A percentile compares a stretch with the other conserved stretches of the same genome.
phyloP scores from a whole-genome alignment of 2,113 vertebrate genomes.

The Crotalus viridis region DNA sequence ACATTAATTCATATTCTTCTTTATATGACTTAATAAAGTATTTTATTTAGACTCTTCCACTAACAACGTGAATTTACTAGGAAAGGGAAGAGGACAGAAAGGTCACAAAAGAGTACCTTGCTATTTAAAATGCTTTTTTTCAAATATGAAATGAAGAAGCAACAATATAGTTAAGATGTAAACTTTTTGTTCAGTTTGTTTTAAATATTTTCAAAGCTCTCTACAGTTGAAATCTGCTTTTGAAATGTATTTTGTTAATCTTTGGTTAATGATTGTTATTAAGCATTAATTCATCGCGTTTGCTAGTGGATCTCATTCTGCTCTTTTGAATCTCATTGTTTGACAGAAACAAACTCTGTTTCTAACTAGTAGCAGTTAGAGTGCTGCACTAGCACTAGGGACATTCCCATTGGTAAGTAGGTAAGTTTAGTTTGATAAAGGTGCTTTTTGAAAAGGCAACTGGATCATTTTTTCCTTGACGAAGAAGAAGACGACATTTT shows the following conservation, averaged over 20 bases:
- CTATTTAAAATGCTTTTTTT: neutral
- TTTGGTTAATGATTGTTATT: neutral
- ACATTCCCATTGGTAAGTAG: neutral
- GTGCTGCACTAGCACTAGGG: neutral
- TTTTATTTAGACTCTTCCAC: conserved; percentile 1
- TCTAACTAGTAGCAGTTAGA: neutral
- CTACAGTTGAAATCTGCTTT: neutral
- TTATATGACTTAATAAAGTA: neutral
- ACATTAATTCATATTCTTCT: neutral
- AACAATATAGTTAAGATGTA: conserved; percentile 5
- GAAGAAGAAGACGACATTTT: neutral
- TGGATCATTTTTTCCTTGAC: neutral
- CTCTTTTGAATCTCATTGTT: neutral
- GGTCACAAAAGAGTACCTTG: neutral
- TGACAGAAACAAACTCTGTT: neutral
- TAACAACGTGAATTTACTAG: neutral
- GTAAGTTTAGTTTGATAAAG: neutral
- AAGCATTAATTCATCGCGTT: conserved; percentile 2
- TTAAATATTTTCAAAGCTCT: neutral
- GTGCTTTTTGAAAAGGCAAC: neutral
- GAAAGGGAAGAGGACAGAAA: neutral
- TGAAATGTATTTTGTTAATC: conserved; percentile 2
- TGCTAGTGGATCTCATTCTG: neutral
- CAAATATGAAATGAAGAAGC: neutral
- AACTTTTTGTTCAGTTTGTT: neutral